Evolutionary conservation across 2,113 vertebrate species (phyloP).

Genomic region (Crotalus horridus): DNA sequence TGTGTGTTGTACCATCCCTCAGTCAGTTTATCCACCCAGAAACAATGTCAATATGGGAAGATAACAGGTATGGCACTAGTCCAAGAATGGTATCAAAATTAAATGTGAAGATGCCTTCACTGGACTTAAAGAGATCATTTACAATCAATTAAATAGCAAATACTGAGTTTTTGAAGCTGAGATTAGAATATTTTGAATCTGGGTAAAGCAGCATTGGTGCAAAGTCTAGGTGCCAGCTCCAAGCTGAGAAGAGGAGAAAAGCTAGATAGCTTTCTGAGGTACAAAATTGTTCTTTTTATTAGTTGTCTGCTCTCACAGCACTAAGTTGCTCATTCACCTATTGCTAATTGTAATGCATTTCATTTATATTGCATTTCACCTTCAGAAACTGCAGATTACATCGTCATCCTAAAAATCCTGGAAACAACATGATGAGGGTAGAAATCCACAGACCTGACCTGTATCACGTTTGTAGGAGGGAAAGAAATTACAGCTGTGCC

Average conservation of each 20-base stretch:
- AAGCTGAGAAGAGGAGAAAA: background rate
- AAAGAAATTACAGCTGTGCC: background rate
- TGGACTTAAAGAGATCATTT: background rate
- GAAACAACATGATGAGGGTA: background rate
- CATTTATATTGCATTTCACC: background rate
- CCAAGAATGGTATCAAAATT: background rate
- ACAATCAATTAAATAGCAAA: no score
- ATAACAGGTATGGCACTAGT: background rate
- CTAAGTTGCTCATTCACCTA: background rate
- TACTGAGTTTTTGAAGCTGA: no score
- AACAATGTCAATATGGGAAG: background rate
- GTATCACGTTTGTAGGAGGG: background rate
- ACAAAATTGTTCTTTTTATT: background rate
- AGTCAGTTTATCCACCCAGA: background rate
- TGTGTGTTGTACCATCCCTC: background rate
- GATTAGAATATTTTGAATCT: background rate
- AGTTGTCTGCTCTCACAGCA: no score
- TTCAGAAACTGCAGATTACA: background rate
- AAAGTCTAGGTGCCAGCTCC: no score
- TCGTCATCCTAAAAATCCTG: background rate
- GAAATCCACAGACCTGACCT: constrained; percentile 7
- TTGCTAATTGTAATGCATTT: background rate
- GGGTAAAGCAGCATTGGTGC: background rate
- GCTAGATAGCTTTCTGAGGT: background rate
- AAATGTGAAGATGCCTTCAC: background rate